Evolutionary conservation across 1,140 invertebrate genomes (phyloP).

Genomic region (Apis cerana): DNA sequence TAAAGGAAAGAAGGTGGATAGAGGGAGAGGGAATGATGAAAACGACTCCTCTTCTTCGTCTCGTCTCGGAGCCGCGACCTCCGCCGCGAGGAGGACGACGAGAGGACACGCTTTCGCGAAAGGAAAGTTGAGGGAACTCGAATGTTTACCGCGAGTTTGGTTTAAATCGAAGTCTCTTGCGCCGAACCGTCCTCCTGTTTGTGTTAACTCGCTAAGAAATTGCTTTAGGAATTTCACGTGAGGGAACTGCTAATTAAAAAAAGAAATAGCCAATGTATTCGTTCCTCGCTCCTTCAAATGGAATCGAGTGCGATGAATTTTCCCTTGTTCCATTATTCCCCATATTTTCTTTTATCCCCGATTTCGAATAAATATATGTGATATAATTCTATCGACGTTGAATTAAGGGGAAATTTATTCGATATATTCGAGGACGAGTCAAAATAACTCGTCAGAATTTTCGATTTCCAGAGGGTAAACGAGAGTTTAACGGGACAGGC

Average conservation of each 20-base stretch:
- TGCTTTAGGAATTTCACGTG: slow-evolving; percentile 48
- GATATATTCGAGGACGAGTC: too few species aligned
- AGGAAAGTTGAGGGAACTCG: slow-evolving; percentile 55
- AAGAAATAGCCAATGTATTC: not conserved
- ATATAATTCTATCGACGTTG: too few species aligned
- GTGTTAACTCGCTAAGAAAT: slow-evolving; percentile 62
- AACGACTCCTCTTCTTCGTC: slow-evolving; percentile 15
- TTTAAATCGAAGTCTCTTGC: slow-evolving; percentile 42
- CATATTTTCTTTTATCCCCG: too few species aligned
- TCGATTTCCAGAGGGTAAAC: not conserved
- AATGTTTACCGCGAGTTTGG: slow-evolving; percentile 66
- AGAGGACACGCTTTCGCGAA: slow-evolving; percentile 10
- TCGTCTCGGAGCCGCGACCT: slow-evolving; percentile 18
- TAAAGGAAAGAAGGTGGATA: slow-evolving; percentile 7
- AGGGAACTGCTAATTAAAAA: slow-evolving; percentile 67
- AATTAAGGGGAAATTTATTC: too few species aligned
- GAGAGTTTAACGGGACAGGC: not conserved
- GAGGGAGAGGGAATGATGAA: slow-evolving; percentile 25
- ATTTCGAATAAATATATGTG: too few species aligned
- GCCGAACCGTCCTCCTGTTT: slow-evolving; percentile 43
- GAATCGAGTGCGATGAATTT: too few species aligned
- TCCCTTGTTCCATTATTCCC: too few species aligned
- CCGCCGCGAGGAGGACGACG: not conserved
- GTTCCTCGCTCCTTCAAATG: not conserved
- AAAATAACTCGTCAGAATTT: too few species aligned